Evolutionary conservation across 2,797 vertebrate genomes (phyloP).

Genomic region (Denticeps clupeoides): DNA sequence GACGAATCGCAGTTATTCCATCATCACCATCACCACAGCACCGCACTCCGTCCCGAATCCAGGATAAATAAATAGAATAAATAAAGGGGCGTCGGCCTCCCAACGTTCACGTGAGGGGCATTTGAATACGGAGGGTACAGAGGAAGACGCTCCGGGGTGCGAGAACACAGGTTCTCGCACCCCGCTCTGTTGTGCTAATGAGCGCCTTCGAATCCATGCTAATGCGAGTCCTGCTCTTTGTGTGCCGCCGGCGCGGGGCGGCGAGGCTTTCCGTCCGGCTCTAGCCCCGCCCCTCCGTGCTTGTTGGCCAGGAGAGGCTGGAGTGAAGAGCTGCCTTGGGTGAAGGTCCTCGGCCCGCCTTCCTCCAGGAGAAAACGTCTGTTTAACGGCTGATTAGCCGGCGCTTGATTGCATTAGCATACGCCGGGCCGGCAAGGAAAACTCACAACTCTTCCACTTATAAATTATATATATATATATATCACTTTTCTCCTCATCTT

Average conservation of each 20-base stretch:
- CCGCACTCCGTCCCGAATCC: no score
- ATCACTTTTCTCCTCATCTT: no score
- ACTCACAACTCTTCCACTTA: no score
- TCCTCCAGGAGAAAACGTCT: constrained; percentile 39
- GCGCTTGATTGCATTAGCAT: constrained; percentile 68
- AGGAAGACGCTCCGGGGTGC: constrained; percentile 42
- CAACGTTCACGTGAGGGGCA: constrained; percentile 51
- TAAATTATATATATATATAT: no score
- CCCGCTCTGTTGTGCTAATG: constrained; percentile 66
- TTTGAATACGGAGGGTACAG: constrained; percentile 57
- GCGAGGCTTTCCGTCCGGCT: constrained; percentile 39
- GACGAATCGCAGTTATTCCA: no score
- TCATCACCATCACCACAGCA: no score
- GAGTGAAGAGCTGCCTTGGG: constrained; percentile 23
- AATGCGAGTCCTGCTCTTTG: constrained; percentile 54
- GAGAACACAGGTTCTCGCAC: constrained; percentile 40
- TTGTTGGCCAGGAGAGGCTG: no score
- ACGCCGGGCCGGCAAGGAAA: no score
- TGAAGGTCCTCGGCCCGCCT: constrained; percentile 41
- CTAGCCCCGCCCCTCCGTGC: no score
- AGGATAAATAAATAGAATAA: no score
- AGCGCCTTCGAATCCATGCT: constrained; percentile 60
- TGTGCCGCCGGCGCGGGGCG: constrained; percentile 42
- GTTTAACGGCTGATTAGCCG: constrained; percentile 42
- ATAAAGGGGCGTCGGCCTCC: no score